A percentile compares a stretch with the other conserved stretches of the same genome.
Conservation (phyloP, 2,888 invertebrate genomes). For the Campaea margaritaria region DNA sequence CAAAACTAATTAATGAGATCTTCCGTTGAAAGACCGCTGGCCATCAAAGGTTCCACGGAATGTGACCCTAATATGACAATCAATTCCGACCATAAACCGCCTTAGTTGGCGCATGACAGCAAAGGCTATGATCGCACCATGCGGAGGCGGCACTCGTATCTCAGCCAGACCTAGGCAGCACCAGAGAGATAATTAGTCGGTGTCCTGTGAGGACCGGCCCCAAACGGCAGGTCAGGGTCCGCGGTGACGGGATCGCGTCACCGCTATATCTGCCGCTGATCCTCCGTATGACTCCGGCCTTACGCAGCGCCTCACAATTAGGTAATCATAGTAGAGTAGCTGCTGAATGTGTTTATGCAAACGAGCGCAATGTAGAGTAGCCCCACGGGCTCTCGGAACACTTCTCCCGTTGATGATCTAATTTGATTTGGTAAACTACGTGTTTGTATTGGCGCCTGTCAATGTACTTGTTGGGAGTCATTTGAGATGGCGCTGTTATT, state of each 20-base stretch:
- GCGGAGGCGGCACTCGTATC: slow-evolving; percentile 21
- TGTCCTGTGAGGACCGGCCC: slow-evolving; percentile 22
- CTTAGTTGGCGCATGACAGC: neutral
- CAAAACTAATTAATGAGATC: slow-evolving; percentile 6
- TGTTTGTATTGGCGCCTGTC: neutral
- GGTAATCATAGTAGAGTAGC: slow-evolving; percentile 17
- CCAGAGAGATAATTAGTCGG: slow-evolving; percentile 10
- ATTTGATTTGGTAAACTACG: neutral
- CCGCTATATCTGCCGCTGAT: slow-evolving; percentile 44
- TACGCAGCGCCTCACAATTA: slow-evolving; percentile 27
- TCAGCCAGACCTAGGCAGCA: slow-evolving; percentile 19
- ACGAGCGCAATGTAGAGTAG: slow-evolving; percentile 3
- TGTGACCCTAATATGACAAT: slow-evolving; percentile 1
- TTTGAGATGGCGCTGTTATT: slow-evolving; percentile 9
- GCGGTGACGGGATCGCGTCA: slow-evolving; percentile 40
- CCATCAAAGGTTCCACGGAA: neutral
- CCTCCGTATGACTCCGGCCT: slow-evolving; percentile 21
- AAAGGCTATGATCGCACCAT: slow-evolving; percentile 2
- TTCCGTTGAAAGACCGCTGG: neutral
- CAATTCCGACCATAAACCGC: neutral
- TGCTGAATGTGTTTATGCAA: slow-evolving; percentile 8
- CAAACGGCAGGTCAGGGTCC: slow-evolving; percentile 44
- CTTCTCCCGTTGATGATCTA: neutral
- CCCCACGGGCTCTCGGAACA: slow-evolving; percentile 1
- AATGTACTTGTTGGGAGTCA: neutral